Evolutionary conservation across 2,113 vertebrate species (phyloP).

Genomic region (Syngnathoides biaculeatus): DNA sequence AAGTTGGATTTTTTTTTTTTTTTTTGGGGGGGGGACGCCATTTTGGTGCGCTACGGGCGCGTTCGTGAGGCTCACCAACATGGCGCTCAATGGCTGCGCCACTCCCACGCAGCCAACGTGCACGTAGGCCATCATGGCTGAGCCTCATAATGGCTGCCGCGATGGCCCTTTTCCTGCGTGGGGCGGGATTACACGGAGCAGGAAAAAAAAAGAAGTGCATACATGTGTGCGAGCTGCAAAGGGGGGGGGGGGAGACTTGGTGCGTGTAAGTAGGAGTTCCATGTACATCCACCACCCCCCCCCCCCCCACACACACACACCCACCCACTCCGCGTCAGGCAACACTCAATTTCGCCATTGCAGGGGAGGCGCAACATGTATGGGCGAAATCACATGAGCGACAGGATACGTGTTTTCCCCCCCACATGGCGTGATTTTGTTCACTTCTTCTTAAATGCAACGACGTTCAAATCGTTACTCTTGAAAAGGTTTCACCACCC

Average conservation of each 20-base stretch:
- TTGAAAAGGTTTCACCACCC: neutral
- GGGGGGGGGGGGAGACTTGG: too few species aligned
- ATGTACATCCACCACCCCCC: neutral
- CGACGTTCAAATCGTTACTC: neutral
- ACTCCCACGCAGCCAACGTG: slow-evolving; percentile 55
- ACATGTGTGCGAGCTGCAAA: slow-evolving; percentile 31
- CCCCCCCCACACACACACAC: too few species aligned
- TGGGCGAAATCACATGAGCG: slow-evolving; percentile 5
- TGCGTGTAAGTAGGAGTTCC: slow-evolving; percentile 11
- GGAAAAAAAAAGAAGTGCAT: slow-evolving; percentile 28
- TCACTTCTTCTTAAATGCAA: neutral
- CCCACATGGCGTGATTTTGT: neutral
- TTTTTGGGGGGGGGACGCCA: neutral
- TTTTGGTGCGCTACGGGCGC: neutral
- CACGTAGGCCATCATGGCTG: slow-evolving; percentile 65
- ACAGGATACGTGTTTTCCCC: neutral
- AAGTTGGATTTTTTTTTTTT: neutral
- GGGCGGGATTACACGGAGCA: slow-evolving; percentile 43
- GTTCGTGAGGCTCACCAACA: slow-evolving; percentile 37
- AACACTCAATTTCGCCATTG: slow-evolving; percentile 25
- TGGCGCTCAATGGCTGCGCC: slow-evolving; percentile 52
- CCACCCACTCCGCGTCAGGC: neutral
- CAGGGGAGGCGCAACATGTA: neutral
- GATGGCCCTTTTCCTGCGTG: slow-evolving; percentile 52
- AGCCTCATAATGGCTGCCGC: slow-evolving; percentile 69